Evolutionary conservation across 1,140 invertebrate species (phyloP), one percentile per base, ranked within the genome.

Genomic region (Tenebrio molitor): DNA sequence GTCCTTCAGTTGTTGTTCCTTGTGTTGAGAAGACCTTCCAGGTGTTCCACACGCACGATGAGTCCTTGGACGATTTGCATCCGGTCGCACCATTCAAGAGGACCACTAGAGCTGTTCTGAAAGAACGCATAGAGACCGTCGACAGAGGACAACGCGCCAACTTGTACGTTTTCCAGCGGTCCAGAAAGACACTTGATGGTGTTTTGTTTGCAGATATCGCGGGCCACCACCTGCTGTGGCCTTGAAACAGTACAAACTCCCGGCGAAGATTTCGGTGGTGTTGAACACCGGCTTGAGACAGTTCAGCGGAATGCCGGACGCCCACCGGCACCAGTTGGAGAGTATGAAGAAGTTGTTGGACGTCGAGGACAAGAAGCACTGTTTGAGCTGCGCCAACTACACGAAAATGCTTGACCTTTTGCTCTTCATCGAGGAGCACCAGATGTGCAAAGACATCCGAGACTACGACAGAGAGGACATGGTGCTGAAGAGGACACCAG

Each of bases 381-480:
- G 63, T 7, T 19, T 42, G 62, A 63, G 23, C 65, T 7, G 21
- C 1, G 16, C n/a, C 16, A 91, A 87, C 75, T 92, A 91, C 75
- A 83, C 72, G 50, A 79, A 87, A 17, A 86, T 86, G 76, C 93
- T 95, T 79, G 86, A 89, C 42, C 78, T 84, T 10, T 83, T 95
- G 29, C 77, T 96, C 0, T 89, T 91, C 80, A 83, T 95, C 23
- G 93, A 96, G 83, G 93, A 95, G 86, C 86, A 91, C 58, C 85
- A 88, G 77, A 84, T 86, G 74, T 87, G 86, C 17, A 81, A 91
- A 17, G 83, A 87, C 66, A 88, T 95, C 63, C 87, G 88, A 72
- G 85, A 87, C 70, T 95, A 90, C 81, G 89, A 93, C 80, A 21
- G 50, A 14, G 23, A 58, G 10, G 50, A 58, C 87, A 50, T 39